phyloP scores from a whole-genome alignment of 1,140 invertebrate species.

The Palaemon carinicauda region DNA sequence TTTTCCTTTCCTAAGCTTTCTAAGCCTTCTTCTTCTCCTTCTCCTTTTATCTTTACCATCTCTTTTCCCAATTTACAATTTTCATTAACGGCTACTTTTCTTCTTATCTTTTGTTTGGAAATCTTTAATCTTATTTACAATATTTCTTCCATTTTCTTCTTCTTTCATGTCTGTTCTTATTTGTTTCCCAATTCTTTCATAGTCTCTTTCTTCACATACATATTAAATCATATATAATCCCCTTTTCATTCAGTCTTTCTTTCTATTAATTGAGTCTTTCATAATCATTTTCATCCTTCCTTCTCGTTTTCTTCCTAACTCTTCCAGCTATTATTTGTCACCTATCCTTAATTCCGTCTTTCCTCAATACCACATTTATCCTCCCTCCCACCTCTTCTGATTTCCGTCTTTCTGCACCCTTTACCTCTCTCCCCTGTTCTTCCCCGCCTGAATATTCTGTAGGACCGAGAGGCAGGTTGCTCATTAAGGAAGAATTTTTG shows the following conservation, averaged over 20 bases:
- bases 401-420: neutral
- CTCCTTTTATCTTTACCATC: neutral
- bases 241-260: neutral
- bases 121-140: neutral
- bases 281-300: neutral
- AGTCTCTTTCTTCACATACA: neutral
- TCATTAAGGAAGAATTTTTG: neutral
- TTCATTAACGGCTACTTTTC: neutral
- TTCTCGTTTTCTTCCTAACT: neutral
- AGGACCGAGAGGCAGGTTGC: neutral
- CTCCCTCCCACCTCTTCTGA: neutral
- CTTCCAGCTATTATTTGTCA: too few relatives aligned
- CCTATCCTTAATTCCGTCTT: neutral
- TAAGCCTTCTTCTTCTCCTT: neutral
- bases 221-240: too few relatives aligned
- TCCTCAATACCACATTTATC: too few relatives aligned
- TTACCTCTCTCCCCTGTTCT: neutral
- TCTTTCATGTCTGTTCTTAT: neutral
- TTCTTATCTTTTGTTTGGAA: neutral
- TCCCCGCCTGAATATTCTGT: too few relatives aligned
- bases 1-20: neutral
- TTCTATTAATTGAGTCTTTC: neutral
- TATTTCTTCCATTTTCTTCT: neutral
- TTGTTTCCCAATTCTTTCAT: neutral
- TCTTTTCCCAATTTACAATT: neutral